Conservation (phyloP, 1,140 invertebrate genomes). For the silkworm (Bombyx mori) region DNA sequence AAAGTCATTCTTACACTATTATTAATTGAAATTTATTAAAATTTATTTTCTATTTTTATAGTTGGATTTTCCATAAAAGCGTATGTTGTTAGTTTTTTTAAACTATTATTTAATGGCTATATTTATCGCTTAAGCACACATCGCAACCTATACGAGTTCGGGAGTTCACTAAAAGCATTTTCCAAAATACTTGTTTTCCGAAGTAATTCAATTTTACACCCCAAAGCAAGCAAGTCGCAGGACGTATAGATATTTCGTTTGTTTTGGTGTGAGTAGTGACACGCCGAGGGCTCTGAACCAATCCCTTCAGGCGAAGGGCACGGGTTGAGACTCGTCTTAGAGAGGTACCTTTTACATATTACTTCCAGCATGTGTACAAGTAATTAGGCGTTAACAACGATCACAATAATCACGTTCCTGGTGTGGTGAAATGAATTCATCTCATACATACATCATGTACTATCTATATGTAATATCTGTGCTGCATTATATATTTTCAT, state of each 20-base stretch:
- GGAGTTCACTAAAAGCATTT: conserved; percentile 27
- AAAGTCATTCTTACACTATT: too few relatives aligned
- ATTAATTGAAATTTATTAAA: too few relatives aligned
- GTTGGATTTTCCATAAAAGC: too few relatives aligned
- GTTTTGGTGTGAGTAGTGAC: background rate
- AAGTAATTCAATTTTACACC: conserved; percentile 50
- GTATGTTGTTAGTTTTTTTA: too few relatives aligned
- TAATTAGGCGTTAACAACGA: conserved; percentile 44
- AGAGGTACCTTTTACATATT: conserved; percentile 36
- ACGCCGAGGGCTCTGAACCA: conserved; percentile 9
- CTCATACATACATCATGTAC: too few relatives aligned
- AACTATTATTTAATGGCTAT: too few relatives aligned
- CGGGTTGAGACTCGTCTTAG: conserved; percentile 32
- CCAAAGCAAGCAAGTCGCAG: conserved; percentile 27
- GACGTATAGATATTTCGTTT: conserved; percentile 28
- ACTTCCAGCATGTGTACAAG: conserved; percentile 29
- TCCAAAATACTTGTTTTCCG: conserved; percentile 31
- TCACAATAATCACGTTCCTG: conserved; percentile 22
- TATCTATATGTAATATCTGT: too few relatives aligned
- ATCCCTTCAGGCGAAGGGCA: conserved; percentile 14
- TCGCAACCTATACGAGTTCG: background rate
- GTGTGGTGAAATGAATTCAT: too few relatives aligned
- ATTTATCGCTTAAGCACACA: background rate
- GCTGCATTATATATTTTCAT: too few relatives aligned
- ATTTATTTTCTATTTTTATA: too few relatives aligned